Conservation (phyloP, 2,797 vertebrate genomes). For the Toxotes lorentzi region DNA sequence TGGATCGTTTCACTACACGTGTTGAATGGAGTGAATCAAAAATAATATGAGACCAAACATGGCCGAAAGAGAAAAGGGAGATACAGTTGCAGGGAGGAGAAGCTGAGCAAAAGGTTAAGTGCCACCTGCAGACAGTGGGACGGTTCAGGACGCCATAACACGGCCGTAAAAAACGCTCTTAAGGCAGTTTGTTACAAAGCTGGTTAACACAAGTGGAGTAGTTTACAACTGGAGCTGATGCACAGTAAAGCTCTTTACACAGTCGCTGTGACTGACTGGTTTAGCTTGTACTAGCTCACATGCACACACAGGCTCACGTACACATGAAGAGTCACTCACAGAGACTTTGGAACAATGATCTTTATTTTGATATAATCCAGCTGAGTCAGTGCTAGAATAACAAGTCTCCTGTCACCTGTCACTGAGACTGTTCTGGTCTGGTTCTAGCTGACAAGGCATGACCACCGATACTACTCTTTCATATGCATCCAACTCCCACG, state of each 20-base stretch:
- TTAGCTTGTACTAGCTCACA: conserved; percentile 32
- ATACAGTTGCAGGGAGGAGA: conserved; percentile 26
- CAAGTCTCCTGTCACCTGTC: conserved; percentile 37
- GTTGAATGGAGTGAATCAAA: conserved; percentile 23
- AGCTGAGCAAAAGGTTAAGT: conserved; percentile 68
- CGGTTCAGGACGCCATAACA: conserved; percentile 56
- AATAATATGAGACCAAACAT: conserved; percentile 7
- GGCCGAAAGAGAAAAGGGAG: conserved; percentile 4
- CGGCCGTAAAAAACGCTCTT: conserved; percentile 65
- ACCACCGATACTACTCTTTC: conserved; percentile 21
- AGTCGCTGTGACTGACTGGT: conserved; percentile 54
- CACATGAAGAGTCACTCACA: conserved; percentile 15
- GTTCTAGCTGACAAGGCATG: conserved; percentile 46
- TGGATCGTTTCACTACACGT: conserved; percentile 1
- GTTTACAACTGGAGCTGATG: conserved; percentile 70
- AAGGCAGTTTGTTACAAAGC: conserved; percentile 68
- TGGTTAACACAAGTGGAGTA: conserved; percentile 66
- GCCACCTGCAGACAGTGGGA: conserved; percentile 64
- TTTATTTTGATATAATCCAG: conserved; percentile 38
- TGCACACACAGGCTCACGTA: conserved; percentile 21
- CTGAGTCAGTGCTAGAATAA: conserved; percentile 36
- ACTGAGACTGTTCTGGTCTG: conserved; percentile 22
- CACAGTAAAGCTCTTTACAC: conserved; percentile 60
- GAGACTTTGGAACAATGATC: conserved; percentile 22
- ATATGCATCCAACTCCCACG: conserved; percentile 26